Conservation (phyloP, 2,888 invertebrate genomes). For the Leptopilina drosophilae region DNA sequence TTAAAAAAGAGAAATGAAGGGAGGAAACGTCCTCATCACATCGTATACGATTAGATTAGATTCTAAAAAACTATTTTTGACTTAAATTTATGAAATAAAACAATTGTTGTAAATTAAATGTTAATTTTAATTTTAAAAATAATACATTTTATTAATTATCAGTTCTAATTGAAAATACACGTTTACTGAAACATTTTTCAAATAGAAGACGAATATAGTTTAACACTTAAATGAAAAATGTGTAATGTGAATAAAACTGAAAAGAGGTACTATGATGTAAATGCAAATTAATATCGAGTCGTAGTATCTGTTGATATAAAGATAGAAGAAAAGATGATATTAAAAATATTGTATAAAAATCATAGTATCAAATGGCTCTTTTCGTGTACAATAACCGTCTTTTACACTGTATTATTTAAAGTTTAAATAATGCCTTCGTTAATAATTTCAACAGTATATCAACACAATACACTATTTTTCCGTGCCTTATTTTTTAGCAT, state of each 20-base stretch:
- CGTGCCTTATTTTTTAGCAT: not conserved
- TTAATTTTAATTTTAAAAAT: too few relatives aligned
- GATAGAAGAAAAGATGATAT: not conserved
- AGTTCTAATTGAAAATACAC: too few relatives aligned
- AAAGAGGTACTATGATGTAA: not conserved
- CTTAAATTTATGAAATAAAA: too few relatives aligned
- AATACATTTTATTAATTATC: too few relatives aligned
- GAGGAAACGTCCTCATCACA: too few relatives aligned
- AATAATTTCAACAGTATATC: not conserved
- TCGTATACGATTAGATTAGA: too few relatives aligned
- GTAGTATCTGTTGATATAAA: not conserved
- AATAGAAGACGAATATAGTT: too few relatives aligned
- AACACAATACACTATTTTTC: not conserved
- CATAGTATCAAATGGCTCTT: not conserved
- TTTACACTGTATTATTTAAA: not conserved
- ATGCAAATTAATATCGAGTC: not conserved
- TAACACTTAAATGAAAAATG: too few relatives aligned
- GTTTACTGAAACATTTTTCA: too few relatives aligned
- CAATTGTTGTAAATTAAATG: too few relatives aligned
- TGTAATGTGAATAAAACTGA: not conserved
- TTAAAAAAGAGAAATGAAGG: too few relatives aligned
- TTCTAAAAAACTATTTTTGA: too few relatives aligned
- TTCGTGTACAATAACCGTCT: not conserved
- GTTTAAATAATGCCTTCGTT: not conserved
- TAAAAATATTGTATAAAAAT: slow-evolving; percentile 1